phyloP scores from a whole-genome alignment of 92 coral and sea anemone genomes.

The Epizoanthus scotinus region DNA sequence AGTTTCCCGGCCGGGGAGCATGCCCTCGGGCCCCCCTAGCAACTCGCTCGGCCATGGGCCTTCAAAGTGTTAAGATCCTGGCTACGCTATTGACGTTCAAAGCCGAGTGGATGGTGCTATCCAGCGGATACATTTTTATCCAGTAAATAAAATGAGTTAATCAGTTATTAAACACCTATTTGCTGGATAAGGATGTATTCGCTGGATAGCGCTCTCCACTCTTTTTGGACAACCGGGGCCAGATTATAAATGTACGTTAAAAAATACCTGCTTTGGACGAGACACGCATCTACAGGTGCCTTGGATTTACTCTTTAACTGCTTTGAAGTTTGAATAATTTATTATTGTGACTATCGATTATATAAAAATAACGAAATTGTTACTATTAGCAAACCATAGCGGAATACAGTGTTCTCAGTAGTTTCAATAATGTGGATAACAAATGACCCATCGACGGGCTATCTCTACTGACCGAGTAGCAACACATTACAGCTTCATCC shows the following conservation, averaged over 20 bases:
- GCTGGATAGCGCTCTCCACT: no score
- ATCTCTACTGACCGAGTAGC: not conserved
- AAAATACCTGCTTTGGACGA: not conserved
- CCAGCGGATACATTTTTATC: no score
- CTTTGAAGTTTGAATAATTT: slow-evolving; percentile 12
- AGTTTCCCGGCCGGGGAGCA: no score
- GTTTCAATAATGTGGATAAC: not conserved
- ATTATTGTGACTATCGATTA: slow-evolving; percentile 17
- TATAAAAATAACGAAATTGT: not conserved
- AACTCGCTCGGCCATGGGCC: no score
- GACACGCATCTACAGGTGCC: slow-evolving; percentile 14
- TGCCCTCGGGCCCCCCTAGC: no score
- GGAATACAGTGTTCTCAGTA: not conserved
- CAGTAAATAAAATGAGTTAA: no score
- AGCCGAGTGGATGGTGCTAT: no score
- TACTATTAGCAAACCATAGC: not conserved
- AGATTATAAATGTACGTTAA: not conserved
- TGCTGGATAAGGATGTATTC: no score
- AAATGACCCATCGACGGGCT: not conserved
- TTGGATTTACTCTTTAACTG: not conserved
- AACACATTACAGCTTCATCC: not conserved
- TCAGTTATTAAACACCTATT: no score
- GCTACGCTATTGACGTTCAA: no score
- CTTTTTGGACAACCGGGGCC: no score
- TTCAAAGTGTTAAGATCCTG: no score